phyloP scores from a whole-genome alignment of 2,888 invertebrate species.

The Drosophila meridiana region DNA sequence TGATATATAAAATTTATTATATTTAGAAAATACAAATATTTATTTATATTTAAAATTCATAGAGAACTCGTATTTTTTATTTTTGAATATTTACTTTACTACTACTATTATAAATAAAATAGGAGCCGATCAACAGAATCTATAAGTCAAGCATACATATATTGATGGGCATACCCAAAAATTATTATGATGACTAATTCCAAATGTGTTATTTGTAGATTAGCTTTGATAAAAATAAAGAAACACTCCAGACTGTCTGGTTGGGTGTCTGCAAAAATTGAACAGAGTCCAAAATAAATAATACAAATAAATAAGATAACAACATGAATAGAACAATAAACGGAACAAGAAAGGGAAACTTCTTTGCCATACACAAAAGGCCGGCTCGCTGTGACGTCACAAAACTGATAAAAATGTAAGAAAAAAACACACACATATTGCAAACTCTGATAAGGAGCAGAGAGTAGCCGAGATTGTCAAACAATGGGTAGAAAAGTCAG shows the following conservation, averaged over 20 bases:
- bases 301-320: constrained; percentile 24
- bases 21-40: neutral
- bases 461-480: constrained; percentile 34
- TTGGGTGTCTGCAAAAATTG: constrained; percentile 6
- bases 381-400: constrained; percentile 62
- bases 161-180: neutral
- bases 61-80: too few species aligned
- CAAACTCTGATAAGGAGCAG: constrained; percentile 56
- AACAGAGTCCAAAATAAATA: constrained; percentile 21
- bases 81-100: too few species aligned
- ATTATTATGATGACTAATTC: neutral
- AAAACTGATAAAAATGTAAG: constrained; percentile 48
- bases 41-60: neutral
- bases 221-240: constrained; percentile 1
- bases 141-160: too few species aligned
- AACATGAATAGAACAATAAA: constrained; percentile 32
- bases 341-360: constrained; percentile 45
- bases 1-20: neutral
- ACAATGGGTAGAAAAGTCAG: constrained; percentile 62
- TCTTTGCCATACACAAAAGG: constrained; percentile 26
- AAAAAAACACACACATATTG: constrained; percentile 57
- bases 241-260: constrained; percentile 38
- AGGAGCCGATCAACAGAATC: too few species aligned
- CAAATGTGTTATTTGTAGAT: neutral
- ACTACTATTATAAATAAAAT: too few species aligned